Base-by-base conservation (phyloP, 1,140 invertebrate species). In the Drosophila sturtevanti region DNA sequence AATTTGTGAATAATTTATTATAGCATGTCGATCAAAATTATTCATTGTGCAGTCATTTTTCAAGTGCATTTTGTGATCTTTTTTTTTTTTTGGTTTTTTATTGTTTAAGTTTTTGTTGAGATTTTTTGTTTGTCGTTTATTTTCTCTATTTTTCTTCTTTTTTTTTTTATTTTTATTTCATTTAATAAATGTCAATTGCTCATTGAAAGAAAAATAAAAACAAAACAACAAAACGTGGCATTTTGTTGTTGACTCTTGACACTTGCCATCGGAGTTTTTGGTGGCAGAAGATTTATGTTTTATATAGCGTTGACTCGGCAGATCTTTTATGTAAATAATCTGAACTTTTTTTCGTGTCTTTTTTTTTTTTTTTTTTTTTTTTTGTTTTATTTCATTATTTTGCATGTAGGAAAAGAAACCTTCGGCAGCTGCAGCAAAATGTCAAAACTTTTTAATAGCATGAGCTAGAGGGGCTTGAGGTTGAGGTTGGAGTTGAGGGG, bases 211-310 rank as follows among this genome's bases (percentile, higher is more conserved):
- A 73, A 63, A 77, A 77, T 35, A 70, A 66, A 68, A 69, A 58
- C 63, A 81, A 82, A 84, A 89, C 82, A 77, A 66, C 76, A 69
- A 87, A 87, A 87, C 84, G 84, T 87, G 84, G 89, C 84, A 87
- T 87, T 87, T 87, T 78, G 72, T 68, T 82, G 85, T 79, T 87
- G 84, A 87, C 84, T 89, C 71, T 87, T 87, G 85, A 87, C 84
- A 87, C 85, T 89, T 87, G 84, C 77, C 68, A 87, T 82, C 85
- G 89, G 59, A 38, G 22, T 81, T 81, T 86, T 81, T 63, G 55
- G 58, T 31, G 56, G 31, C 72, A 74, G 61, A 65, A 86, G 82
- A 86, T 79, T 87, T 87, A 87, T 86, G 65, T 62, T 63, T 63
- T 62, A 74, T 66, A 63, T 67, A 62, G 22, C 63, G 77, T 62